Conservation (phyloP, 2,888 invertebrate genomes). For the Tortrix viridana region DNA sequence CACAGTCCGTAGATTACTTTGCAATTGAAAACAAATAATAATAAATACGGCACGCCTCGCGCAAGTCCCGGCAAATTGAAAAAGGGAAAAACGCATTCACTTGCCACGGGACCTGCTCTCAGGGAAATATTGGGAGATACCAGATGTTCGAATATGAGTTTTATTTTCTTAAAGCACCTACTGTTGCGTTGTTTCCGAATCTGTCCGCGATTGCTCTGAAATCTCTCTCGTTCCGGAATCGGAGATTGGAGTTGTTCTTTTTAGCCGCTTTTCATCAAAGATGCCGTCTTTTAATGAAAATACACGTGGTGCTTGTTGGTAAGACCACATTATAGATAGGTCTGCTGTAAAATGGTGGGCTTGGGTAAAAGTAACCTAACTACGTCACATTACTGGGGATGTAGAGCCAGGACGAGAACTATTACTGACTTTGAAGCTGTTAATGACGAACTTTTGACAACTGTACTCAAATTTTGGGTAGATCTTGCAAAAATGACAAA, state of each 20-base stretch:
- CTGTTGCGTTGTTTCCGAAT: slow-evolving; percentile 48
- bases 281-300: too few species aligned
- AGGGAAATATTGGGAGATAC: slow-evolving; percentile 65
- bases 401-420: too few species aligned
- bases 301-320: too few species aligned
- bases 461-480: too few species aligned
- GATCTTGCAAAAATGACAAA: too few species aligned
- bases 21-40: slow-evolving; percentile 83
- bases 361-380: too few species aligned
- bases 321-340: too few species aligned
- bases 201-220: slow-evolving; percentile 21
- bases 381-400: too few species aligned
- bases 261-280: not conserved
- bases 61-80: slow-evolving; percentile 72
- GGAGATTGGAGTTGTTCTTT: not conserved
- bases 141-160: slow-evolving; percentile 70
- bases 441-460: too few species aligned
- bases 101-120: slow-evolving; percentile 49
- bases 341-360: too few species aligned
- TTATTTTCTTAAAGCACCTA: slow-evolving; percentile 58
- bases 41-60: slow-evolving; percentile 73
- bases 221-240: slow-evolving; percentile 16
- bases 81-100: slow-evolving; percentile 61
- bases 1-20: slow-evolving; percentile 78
- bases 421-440: too few species aligned